Percentiles rank a stretch among this genome's conserved stretches.
Conservation (phyloP, 1,140 invertebrate genomes). For the Campoletis sonorensis region DNA sequence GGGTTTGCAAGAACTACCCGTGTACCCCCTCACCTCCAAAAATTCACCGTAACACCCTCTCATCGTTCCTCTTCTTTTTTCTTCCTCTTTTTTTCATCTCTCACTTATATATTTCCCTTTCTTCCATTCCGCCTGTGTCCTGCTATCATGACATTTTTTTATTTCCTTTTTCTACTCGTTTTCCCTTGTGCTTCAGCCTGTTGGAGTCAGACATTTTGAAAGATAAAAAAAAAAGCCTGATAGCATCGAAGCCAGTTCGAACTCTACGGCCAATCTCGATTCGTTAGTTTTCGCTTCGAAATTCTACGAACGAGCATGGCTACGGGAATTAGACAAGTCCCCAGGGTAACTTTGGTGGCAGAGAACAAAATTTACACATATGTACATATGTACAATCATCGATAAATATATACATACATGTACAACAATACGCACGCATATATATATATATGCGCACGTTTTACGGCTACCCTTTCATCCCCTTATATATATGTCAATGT, state of each 20-base stretch:
- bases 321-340: conserved; percentile 35
- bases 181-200: conserved; percentile 15
- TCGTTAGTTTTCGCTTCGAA: conserved; percentile 44
- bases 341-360: conserved; percentile 21
- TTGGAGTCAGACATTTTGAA: conserved; percentile 1
- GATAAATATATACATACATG: not conserved
- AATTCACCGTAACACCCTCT: conserved; percentile 45
- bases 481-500: not conserved
- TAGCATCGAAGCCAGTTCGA: conserved; percentile 38
- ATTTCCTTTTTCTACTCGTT: conserved; percentile 38
- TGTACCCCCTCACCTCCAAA: conserved; percentile 51
- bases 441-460: too few relatives aligned
- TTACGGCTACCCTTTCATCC: too few relatives aligned
- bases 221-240: not conserved
- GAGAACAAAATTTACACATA: conserved; percentile 28
- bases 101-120: conserved; percentile 20
- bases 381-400: conserved; percentile 7
- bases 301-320: conserved; percentile 28
- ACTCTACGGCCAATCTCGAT: conserved; percentile 42
- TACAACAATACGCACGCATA: not conserved
- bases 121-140: not conserved
- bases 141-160: conserved; percentile 19
- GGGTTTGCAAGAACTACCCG: conserved; percentile 32
- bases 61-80: conserved; percentile 31
- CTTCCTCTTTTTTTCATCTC: conserved; percentile 3